Conservation (phyloP, 2,113 vertebrate species). For the Martes martes region DNA sequence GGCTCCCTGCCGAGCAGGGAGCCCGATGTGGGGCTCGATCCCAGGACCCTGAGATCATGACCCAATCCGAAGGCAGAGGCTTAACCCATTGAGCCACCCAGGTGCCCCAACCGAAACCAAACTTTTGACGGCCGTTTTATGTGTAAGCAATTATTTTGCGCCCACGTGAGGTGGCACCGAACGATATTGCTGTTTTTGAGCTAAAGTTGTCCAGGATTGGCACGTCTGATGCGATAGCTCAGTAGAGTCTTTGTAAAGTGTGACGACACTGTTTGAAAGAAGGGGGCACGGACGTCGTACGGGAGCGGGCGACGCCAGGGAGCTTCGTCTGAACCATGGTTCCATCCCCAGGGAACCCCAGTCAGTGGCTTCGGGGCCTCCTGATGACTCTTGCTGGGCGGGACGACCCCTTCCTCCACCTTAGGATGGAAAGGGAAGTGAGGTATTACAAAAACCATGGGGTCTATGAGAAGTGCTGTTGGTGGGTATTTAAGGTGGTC, state of each 20-base stretch:
- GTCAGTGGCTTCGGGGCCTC: fast-evolving
- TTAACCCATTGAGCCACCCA: too few species aligned
- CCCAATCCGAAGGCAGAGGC: too few species aligned
- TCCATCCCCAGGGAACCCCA: fast-evolving
- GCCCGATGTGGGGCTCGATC: too few species aligned
- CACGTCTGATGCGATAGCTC: too few species aligned
- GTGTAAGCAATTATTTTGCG: too few species aligned
- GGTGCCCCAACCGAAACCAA: neutral
- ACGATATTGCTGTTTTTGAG: neutral
- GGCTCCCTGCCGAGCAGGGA: too few species aligned
- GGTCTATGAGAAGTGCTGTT: neutral
- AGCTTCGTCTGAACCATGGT: fast-evolving
- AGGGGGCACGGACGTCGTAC: fast-evolving
- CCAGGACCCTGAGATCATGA: too few species aligned
- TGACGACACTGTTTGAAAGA: neutral
- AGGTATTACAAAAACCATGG: too few species aligned
- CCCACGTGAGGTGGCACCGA: fast-evolving
- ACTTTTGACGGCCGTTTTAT: neutral
- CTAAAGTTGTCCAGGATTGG: neutral
- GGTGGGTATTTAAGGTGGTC: neutral
- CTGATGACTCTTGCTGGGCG: too few species aligned
- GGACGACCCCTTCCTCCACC: neutral
- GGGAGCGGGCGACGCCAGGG: neutral
- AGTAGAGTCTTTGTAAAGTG: neutral
- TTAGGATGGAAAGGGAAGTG: neutral